These are phyloP conservation scores for Xiphophorus maculatus DNA, from an alignment of 2,113 vertebrate genomes.

Conservation along the genomic window DNA sequence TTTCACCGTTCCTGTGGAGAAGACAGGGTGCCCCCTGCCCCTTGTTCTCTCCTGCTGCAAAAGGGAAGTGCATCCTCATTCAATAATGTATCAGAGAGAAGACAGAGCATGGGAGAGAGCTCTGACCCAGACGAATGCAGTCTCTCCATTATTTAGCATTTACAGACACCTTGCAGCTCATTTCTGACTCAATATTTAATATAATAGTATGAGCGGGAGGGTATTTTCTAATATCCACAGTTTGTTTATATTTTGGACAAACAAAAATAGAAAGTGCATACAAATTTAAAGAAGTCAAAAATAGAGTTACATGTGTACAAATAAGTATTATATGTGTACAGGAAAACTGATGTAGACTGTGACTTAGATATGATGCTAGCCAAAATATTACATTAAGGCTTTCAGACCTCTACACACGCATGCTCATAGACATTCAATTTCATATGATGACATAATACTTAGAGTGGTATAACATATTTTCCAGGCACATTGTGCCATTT, in stretches of 20 bases:
- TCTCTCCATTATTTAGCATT: conserved; percentile 99
- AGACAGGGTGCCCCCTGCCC: conserved; percentile 75
- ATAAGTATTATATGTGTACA: conserved; percentile 4
- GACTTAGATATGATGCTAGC: not conserved
- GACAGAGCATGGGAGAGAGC: conserved; percentile 79
- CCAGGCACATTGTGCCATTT: too few relatives aligned
- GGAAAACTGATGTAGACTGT: not conserved
- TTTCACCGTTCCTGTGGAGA: conserved; percentile 69
- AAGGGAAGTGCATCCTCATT: conserved; percentile 97
- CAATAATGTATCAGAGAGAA: conserved; percentile 99
- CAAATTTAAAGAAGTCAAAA: conserved; percentile 13
- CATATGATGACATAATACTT: too few relatives aligned
- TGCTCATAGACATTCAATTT: too few relatives aligned
- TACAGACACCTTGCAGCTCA: conserved; percentile 98
- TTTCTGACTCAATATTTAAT: conserved; percentile 99
- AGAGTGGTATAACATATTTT: too few relatives aligned
- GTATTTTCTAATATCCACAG: conserved; percentile 55
- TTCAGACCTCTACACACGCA: not conserved
- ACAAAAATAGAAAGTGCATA: conserved; percentile 52
- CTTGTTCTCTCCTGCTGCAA: conserved; percentile 74
- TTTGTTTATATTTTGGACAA: conserved; percentile 68
- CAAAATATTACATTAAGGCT: not conserved
- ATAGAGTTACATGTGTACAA: not conserved
- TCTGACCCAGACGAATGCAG: conserved; percentile 90
- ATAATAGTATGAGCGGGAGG: conserved; percentile 56